These are phyloP conservation scores for Morpho achilles DNA, from an alignment of 2,888 invertebrate species.

Conservation along the genomic window DNA sequence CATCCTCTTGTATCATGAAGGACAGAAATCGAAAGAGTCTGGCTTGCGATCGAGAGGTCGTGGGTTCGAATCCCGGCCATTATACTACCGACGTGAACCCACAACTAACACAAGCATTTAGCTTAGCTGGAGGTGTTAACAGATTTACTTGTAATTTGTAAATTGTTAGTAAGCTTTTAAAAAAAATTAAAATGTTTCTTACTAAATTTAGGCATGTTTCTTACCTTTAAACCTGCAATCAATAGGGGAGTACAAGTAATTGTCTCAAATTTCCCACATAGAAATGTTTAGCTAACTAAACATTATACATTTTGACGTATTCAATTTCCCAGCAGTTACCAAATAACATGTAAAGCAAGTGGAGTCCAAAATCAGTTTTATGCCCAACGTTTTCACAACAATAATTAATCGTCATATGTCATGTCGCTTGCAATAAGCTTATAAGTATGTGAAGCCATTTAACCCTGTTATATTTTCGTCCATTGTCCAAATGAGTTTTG, in stretches of 20 bases:
- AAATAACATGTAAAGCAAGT: conserved; percentile 10
- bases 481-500: conserved; percentile 71
- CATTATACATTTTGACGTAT: conserved; percentile 11
- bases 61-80: too few species aligned
- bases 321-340: conserved; percentile 34
- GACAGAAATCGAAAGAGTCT: too few species aligned
- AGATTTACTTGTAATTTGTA: too few species aligned
- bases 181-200: too few species aligned
- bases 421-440: conserved; percentile 65
- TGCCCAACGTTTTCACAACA: conserved; percentile 34
- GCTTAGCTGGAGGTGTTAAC: too few species aligned
- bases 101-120: too few species aligned
- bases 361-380: conserved; percentile 18
- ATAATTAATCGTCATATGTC: conserved; percentile 72
- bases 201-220: too few species aligned
- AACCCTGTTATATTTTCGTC: conserved; percentile 73
- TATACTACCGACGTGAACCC: too few species aligned
- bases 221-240: too few species aligned
- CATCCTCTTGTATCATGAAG: too few species aligned
- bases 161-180: too few species aligned
- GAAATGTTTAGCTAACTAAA: conserved; percentile 14
- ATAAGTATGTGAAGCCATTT: conserved; percentile 74
- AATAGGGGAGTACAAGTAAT: not conserved
- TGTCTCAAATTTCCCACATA: conserved; percentile 11
- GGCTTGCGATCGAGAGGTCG: too few species aligned